Percentiles rank a stretch among this genome's conserved stretches.
Conservation (phyloP, 1,140 invertebrate genomes). For the Drosophila nigromelanica region DNA sequence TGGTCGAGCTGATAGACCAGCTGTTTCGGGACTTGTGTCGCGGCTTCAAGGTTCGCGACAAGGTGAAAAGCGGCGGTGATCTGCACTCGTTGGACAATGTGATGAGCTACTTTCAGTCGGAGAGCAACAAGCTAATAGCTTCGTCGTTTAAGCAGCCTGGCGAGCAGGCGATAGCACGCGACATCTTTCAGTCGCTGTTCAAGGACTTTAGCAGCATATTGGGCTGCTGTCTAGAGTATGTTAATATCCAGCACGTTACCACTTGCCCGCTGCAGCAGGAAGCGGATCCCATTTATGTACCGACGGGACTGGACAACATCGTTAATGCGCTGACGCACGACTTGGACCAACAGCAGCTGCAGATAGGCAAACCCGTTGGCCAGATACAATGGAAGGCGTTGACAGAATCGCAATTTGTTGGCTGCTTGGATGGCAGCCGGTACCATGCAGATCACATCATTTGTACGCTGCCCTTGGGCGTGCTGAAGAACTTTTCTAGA, state of each 20-base stretch:
- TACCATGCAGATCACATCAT: slow-evolving; percentile 92
- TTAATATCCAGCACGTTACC: slow-evolving; percentile 76
- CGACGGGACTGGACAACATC: slow-evolving; percentile 83
- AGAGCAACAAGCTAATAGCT: slow-evolving; percentile 57
- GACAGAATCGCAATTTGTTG: slow-evolving; percentile 82
- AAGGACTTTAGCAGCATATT: slow-evolving; percentile 75
- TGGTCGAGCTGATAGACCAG: slow-evolving; percentile 66
- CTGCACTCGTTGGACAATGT: slow-evolving; percentile 72
- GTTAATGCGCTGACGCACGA: slow-evolving; percentile 52
- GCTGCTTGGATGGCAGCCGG: slow-evolving; percentile 89
- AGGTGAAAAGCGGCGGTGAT: slow-evolving; percentile 55
- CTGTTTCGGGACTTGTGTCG: slow-evolving; percentile 69
- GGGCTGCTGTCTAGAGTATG: slow-evolving; percentile 73
- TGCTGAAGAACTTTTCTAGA: slow-evolving; percentile 90
- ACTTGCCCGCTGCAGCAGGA: slow-evolving; percentile 55
- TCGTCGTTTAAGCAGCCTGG: slow-evolving; percentile 45
- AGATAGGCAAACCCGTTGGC: slow-evolving; percentile 73
- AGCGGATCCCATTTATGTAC: slow-evolving; percentile 61
- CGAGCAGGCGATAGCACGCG: slow-evolving; percentile 59
- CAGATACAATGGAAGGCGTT: slow-evolving; percentile 80
- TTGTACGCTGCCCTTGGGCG: slow-evolving; percentile 92
- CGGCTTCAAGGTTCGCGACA: slow-evolving; percentile 60
- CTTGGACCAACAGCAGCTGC: slow-evolving; percentile 54
- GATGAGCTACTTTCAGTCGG: slow-evolving; percentile 70
- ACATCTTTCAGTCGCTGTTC: slow-evolving; percentile 75